These are phyloP conservation scores for Digitonthophagus gazella DNA, from an alignment of 2,888 invertebrate species.

Conservation along the genomic window DNA sequence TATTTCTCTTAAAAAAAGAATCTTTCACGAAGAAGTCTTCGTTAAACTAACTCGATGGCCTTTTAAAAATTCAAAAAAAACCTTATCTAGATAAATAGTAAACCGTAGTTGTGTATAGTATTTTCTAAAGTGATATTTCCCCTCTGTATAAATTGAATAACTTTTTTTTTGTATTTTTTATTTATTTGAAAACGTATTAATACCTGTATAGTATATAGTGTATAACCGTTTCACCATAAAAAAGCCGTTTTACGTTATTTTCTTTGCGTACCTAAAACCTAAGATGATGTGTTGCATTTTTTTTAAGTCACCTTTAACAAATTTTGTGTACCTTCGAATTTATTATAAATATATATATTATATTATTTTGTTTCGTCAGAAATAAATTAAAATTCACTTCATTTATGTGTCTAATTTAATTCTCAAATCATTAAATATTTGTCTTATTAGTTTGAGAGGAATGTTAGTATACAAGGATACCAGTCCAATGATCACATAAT, in stretches of 20 bases:
- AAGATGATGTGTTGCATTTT: constrained; percentile 8
- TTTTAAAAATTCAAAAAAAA: constrained; percentile 15
- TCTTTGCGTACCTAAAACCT: constrained; percentile 5
- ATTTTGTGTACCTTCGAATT: constrained; percentile 28
- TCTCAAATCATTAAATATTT: too few relatives aligned
- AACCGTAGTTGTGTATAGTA: constrained; percentile 24
- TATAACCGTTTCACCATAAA: neutral
- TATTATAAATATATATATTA: constrained; percentile 9
- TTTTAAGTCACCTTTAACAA: constrained; percentile 28
- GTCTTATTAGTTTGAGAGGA: too few relatives aligned
- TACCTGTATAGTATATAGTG: constrained; percentile 19
- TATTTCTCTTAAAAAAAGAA: constrained; percentile 2
- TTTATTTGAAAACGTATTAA: constrained; percentile 21
- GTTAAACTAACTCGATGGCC: constrained; percentile 22
- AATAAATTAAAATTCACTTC: neutral
- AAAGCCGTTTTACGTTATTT: neutral
- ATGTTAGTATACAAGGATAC: too few relatives aligned
- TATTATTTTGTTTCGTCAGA: neutral
- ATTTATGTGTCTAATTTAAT: too few relatives aligned
- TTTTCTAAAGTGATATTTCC: constrained; percentile 27
- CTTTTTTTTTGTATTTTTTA: constrained; percentile 14
- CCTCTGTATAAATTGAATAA: constrained; percentile 16
- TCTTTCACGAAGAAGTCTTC: constrained; percentile 4
- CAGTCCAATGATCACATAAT: too few relatives aligned
- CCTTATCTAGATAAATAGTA: neutral